Evolutionary conservation across 2,888 invertebrate genomes (phyloP).

Genomic region (Sylvicola cinctus): DNA sequence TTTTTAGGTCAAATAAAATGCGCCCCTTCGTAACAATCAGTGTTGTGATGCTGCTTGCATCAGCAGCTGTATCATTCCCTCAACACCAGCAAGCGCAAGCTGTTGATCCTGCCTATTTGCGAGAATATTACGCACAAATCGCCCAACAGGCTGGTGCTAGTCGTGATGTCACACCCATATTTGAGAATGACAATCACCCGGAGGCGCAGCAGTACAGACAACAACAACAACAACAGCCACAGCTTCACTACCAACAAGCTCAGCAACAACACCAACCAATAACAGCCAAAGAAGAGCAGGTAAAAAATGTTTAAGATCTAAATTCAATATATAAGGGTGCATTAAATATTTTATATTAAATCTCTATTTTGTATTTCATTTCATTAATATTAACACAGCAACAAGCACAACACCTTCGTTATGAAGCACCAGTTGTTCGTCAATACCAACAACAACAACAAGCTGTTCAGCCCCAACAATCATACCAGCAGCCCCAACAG

Average conservation of each 20-base stretch:
- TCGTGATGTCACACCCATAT: constrained; percentile 26
- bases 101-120: constrained; percentile 24
- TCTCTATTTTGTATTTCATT: neutral
- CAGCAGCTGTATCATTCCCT: neutral
- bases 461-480: constrained; percentile 5
- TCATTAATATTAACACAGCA: neutral
- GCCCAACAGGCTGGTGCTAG: constrained; percentile 15
- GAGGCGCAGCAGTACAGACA: constrained; percentile 10
- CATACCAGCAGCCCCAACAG: constrained; percentile 13
- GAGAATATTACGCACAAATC: constrained; percentile 23
- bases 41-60: neutral
- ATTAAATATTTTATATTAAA: neutral
- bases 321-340: too few species aligned
- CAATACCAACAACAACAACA: constrained; percentile 14
- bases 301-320: too few species aligned
- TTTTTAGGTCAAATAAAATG: too few species aligned
- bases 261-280: constrained; percentile 27
- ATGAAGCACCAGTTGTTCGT: constrained; percentile 23
- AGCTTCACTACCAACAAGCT: too few species aligned
- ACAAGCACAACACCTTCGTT: constrained; percentile 16
- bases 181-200: constrained; percentile 15
- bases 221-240: too few species aligned
- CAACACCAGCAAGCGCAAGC: constrained; percentile 14
- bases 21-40: too few species aligned
- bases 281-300: constrained; percentile 24